phyloP scores from a whole-genome alignment of 2,797 vertebrate genomes.

The Phataginus tetradactyla region DNA sequence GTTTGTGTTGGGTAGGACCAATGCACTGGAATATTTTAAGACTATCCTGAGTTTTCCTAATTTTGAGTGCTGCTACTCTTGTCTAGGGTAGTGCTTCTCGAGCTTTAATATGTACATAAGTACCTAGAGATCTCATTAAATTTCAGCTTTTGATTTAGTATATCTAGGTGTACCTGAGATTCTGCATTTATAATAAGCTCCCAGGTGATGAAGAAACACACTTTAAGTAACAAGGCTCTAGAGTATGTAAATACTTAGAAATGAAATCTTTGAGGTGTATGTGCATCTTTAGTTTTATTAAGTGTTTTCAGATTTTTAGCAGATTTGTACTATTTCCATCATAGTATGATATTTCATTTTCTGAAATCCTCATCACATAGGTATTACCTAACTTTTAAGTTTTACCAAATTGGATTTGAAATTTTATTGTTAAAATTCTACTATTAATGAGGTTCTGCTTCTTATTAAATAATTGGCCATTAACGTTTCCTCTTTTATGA shows the following conservation, averaged over 20 bases:
- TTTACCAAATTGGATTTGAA: not conserved
- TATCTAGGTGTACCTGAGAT: not conserved
- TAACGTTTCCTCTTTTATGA: not conserved
- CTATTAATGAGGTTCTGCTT: not conserved
- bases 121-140: not conserved
- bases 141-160: not conserved
- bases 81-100: not conserved
- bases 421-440: not conserved
- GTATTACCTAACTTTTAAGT: not conserved
- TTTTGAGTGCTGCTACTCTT: not conserved
- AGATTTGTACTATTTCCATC: not conserved
- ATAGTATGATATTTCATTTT: not conserved
- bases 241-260: not conserved
- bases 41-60: not conserved
- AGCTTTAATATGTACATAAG: not conserved
- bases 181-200: not conserved
- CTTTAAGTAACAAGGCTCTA: not conserved
- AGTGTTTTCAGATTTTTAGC: not conserved
- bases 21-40: not conserved
- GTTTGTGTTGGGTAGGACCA: not conserved
- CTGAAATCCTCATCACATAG: not conserved
- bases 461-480: not conserved
- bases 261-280: not conserved
- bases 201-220: not conserved
- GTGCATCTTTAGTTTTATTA: not conserved